Evolutionary conservation across 2,888 invertebrate genomes (phyloP).

Genomic region (Aradus depressus): DNA sequence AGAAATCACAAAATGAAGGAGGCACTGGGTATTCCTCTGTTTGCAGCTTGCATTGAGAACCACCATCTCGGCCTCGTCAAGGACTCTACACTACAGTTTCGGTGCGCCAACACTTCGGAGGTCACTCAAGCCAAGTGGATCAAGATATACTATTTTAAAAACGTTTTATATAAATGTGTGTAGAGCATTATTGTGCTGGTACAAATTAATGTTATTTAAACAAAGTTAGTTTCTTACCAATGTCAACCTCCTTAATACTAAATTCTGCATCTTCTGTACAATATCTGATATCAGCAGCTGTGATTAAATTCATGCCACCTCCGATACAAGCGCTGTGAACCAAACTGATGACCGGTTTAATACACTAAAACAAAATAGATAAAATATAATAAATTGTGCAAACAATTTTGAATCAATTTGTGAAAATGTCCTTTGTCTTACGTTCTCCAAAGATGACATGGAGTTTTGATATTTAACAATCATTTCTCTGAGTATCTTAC

Average conservation of each 20-base stretch:
- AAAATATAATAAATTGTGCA: background rate
- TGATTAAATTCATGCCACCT: constrained; percentile 77
- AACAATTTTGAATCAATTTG: background rate
- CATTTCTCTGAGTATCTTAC: constrained; percentile 48
- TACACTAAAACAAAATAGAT: constrained; percentile 44
- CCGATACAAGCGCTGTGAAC: constrained; percentile 85
- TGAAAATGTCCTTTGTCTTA: constrained; percentile 30
- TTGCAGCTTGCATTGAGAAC: too few species aligned
- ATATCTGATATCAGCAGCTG: constrained; percentile 84
- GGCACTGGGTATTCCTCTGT: too few species aligned
- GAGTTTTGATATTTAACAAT: constrained; percentile 65
- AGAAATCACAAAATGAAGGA: too few species aligned
- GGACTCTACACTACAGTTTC: too few species aligned
- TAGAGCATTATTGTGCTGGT: too few species aligned
- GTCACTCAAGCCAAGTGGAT: too few species aligned
- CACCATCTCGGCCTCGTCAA: too few species aligned
- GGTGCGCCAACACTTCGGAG: too few species aligned
- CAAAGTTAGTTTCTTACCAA: constrained; percentile 34
- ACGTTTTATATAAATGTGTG: too few species aligned
- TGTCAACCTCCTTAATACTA: constrained; percentile 69
- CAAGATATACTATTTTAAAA: too few species aligned
- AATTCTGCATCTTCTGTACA: constrained; percentile 85
- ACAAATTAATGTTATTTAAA: background rate
- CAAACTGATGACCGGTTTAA: constrained; percentile 82
- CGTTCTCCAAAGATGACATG: constrained; percentile 67